Conservation (phyloP, 2,113 vertebrate genomes). For the Onychostruthus taczanowskii region DNA sequence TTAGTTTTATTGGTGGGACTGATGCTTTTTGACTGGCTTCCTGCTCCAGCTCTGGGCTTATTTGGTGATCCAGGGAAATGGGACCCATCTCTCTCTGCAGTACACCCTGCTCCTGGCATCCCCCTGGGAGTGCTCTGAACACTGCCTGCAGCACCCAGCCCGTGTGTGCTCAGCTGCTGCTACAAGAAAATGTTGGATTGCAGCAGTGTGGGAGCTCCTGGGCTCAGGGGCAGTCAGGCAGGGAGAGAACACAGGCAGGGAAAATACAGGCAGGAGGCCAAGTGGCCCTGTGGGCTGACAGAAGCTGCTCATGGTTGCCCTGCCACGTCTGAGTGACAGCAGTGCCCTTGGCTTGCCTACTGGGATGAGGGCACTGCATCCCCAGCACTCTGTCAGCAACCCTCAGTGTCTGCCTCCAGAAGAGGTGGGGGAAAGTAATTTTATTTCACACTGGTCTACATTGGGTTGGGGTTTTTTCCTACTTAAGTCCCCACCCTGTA, state of each 20-base stretch:
- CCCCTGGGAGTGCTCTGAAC: neutral
- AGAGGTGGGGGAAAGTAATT: neutral
- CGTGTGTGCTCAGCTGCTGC: neutral
- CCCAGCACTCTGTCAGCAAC: neutral
- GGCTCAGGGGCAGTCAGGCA: neutral
- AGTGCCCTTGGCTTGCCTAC: neutral
- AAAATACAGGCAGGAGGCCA: neutral
- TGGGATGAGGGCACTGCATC: accelerated
- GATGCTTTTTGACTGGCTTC: neutral
- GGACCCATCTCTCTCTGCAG: neutral
- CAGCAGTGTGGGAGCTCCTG: neutral
- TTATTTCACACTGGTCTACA: neutral
- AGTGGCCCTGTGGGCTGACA: neutral
- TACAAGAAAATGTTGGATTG: neutral
- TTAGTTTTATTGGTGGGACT: neutral
- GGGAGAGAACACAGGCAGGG: neutral
- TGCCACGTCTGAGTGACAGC: neutral
- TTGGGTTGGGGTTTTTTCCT: accelerated
- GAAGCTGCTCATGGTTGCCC: neutral
- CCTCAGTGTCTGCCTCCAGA: neutral
- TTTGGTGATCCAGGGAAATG: neutral
- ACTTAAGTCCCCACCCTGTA: neutral
- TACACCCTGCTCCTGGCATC: accelerated
- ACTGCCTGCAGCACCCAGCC: neutral
- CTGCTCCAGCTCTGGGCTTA: neutral